These are phyloP conservation scores for Drosophila recens DNA, from an alignment of 2,888 invertebrate species.

Conservation along the genomic window DNA sequence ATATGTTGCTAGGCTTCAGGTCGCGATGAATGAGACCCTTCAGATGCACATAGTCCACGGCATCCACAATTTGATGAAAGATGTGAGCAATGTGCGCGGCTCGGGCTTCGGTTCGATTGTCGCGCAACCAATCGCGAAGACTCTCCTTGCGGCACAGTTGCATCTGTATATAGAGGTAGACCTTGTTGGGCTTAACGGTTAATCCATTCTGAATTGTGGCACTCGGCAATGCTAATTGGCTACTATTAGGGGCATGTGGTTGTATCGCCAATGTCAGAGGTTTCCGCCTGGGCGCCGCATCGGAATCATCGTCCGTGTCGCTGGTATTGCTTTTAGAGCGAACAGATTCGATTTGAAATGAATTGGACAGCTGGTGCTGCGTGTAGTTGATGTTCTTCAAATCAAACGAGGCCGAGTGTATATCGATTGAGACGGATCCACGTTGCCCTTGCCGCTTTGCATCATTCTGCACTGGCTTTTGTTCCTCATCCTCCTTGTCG, in stretches of 20 bases:
- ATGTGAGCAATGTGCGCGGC: conserved; percentile 87
- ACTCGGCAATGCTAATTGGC: conserved; percentile 37
- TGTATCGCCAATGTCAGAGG: conserved; percentile 83
- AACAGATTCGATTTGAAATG: conserved; percentile 85
- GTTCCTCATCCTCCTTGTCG: conserved; percentile 18
- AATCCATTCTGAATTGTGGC: conserved; percentile 45
- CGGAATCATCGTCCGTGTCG: conserved; percentile 45
- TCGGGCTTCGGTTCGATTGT: conserved; percentile 86
- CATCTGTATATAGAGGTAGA: conserved; percentile 98
- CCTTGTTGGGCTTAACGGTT: conserved; percentile 84
- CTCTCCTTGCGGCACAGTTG: conserved; percentile 96
- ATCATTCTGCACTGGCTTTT: conserved; percentile 7
- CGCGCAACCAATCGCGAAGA: conserved; percentile 94
- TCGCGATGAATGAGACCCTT: conserved; percentile 98
- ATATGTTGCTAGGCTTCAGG: conserved; percentile 97
- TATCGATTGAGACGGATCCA: conserved; percentile 78
- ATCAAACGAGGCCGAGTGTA: conserved; percentile 79
- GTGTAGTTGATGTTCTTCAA: conserved; percentile 78
- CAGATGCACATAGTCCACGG: conserved; percentile 97
- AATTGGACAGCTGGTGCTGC: conserved; percentile 82
- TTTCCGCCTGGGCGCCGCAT: conserved; percentile 54
- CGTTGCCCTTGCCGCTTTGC: conserved; percentile 24
- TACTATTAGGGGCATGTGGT: conserved; percentile 17
- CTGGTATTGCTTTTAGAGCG: conserved; percentile 69
- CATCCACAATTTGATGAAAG: conserved; percentile 96